Percentiles rank a stretch among this genome's conserved stretches.
phyloP scores from a whole-genome alignment of 2,888 invertebrate genomes.

The Agrochola lychnidis region DNA sequence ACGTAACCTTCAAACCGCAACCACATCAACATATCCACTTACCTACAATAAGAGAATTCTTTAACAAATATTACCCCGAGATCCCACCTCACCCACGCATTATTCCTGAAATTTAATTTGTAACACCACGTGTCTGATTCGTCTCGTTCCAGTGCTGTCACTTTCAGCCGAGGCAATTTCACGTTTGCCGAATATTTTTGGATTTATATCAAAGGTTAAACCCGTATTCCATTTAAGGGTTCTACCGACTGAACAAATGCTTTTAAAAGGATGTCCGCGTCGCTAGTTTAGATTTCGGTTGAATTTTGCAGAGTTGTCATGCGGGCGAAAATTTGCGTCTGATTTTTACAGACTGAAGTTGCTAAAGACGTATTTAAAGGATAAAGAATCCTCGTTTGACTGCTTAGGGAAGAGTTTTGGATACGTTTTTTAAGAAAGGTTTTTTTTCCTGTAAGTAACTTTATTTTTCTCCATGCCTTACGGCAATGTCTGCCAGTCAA shows the following conservation, averaged over 20 bases:
- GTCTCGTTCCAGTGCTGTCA: slow-evolving; percentile 69
- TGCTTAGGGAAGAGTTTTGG: neutral
- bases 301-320: slow-evolving; percentile 17
- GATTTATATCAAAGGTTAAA: slow-evolving; percentile 64
- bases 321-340: slow-evolving; percentile 29
- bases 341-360: neutral
- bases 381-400: neutral
- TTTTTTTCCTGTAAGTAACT: neutral
- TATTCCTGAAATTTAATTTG: slow-evolving; percentile 61
- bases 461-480: neutral
- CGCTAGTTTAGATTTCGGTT: slow-evolving; percentile 20
- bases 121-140: slow-evolving; percentile 57
- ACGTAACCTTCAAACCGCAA: neutral
- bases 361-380: too few species aligned
- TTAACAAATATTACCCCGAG: slow-evolving; percentile 1
- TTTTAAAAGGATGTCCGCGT: slow-evolving; percentile 44
- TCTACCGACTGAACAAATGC: slow-evolving; percentile 49
- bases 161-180: slow-evolving; percentile 71
- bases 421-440: neutral
- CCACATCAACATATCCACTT: neutral
- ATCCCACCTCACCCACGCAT: slow-evolving; percentile 34
- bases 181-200: slow-evolving; percentile 65
- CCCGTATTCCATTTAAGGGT: slow-evolving; percentile 51
- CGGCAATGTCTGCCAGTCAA: neutral
- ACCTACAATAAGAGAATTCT: slow-evolving; percentile 8